phyloP scores from a whole-genome alignment of 1,140 invertebrate species.

The Heliconius hermathena region DNA sequence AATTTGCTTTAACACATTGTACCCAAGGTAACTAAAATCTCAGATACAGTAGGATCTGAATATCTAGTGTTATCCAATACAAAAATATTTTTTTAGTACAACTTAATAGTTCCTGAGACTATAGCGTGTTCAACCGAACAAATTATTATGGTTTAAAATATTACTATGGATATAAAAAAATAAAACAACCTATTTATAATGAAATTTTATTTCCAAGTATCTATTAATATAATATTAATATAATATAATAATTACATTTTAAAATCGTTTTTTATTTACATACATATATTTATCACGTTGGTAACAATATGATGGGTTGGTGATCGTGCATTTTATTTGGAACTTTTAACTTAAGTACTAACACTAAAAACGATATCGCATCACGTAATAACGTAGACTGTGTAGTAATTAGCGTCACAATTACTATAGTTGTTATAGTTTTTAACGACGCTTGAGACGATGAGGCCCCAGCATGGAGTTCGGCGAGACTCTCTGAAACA shows the following conservation, averaged over 20 bases:
- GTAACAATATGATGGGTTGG: constrained; percentile 55
- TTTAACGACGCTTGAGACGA: constrained; percentile 45
- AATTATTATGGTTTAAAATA: background rate
- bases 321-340: constrained; percentile 48
- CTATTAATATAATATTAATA: constrained; percentile 65
- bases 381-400: constrained; percentile 49
- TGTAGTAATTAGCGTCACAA: constrained; percentile 49
- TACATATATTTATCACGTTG: constrained; percentile 63
- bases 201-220: constrained; percentile 48
- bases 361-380: constrained; percentile 46
- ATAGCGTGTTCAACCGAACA: background rate
- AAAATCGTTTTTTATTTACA: constrained; percentile 56
- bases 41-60: no score
- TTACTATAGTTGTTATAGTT: constrained; percentile 49
- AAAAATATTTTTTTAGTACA: no score
- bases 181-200: constrained; percentile 40
- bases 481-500: constrained; percentile 70
- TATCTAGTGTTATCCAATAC: no score
- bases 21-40: no score
- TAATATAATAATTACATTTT: constrained; percentile 42
- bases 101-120: no score
- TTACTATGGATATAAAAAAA: constrained; percentile 12
- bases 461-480: constrained; percentile 60
- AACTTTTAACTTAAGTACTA: constrained; percentile 28
- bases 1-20: no score